Conservation (phyloP, 2,888 invertebrate genomes). For the Metacarcinus magister region DNA sequence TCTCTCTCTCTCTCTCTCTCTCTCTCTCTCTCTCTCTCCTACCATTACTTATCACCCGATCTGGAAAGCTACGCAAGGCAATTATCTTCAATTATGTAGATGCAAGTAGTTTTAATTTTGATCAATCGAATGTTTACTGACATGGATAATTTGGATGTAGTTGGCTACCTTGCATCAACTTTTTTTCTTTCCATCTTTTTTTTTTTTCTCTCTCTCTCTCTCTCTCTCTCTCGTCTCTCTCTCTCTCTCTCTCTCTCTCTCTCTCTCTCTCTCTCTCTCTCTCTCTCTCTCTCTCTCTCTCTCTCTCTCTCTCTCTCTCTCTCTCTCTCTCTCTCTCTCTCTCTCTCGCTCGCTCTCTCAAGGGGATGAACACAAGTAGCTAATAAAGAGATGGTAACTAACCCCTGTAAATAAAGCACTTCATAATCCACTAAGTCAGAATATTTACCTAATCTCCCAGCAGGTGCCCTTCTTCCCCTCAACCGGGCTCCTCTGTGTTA, state of each 20-base stretch:
- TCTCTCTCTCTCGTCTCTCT: not conserved
- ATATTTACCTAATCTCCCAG: not conserved
- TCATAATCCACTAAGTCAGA: not conserved
- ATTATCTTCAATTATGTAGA: no score
- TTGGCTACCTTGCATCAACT: no score
- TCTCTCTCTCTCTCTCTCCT: not conserved
- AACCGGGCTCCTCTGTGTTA: not conserved
- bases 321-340: no score
- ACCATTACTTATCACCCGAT: no score
- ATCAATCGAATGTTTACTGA: no score
- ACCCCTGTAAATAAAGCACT: not conserved
- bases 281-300: constrained; percentile 4
- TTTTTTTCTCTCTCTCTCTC: no score
- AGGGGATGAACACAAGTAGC: not conserved
- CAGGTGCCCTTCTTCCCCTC: not conserved
- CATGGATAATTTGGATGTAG: no score
- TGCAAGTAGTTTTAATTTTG: no score
- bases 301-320: no score
- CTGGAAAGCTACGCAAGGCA: no score
- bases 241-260: constrained; percentile 9
- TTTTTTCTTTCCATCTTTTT: no score
- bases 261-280: constrained; percentile 26
- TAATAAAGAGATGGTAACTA: not conserved
- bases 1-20: constrained; percentile 5
- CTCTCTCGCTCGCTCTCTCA: no score